Conservation (phyloP, 1,140 invertebrate species). For the Harpegnathos saltator region DNA sequence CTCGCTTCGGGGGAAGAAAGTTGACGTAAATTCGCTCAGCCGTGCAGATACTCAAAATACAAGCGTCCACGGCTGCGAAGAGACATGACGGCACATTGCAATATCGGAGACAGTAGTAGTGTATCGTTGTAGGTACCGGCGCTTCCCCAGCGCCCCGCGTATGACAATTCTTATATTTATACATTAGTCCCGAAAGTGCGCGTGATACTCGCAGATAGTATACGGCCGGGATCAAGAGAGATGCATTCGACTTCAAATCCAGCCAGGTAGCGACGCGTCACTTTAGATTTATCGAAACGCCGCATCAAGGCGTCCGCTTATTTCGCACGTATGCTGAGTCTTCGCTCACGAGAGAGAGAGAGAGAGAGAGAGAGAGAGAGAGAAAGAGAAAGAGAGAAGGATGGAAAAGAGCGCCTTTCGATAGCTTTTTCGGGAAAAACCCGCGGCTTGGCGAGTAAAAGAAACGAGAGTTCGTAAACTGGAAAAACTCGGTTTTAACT, state of each 20-base stretch:
- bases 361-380: too few species aligned
- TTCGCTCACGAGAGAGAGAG: too few species aligned
- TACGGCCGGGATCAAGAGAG: constrained; percentile 16
- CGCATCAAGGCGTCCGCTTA: background rate
- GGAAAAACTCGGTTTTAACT: too few species aligned
- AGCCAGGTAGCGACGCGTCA: background rate
- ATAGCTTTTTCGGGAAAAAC: too few species aligned
- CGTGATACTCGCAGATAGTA: background rate
- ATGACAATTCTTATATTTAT: constrained; percentile 45
- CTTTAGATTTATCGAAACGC: background rate
- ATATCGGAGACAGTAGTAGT: constrained; percentile 27
- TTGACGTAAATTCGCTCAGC: constrained; percentile 23
- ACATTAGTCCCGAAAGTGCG: constrained; percentile 3
- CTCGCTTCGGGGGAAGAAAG: constrained; percentile 12
- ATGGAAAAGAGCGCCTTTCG: too few species aligned
- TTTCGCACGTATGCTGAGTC: background rate
- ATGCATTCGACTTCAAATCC: constrained; percentile 12
- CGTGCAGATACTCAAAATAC: constrained; percentile 30
- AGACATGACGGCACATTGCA: constrained; percentile 3
- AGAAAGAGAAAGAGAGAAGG: too few species aligned
- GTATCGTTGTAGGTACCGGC: too few species aligned
- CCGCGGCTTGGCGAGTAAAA: too few species aligned
- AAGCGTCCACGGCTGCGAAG: constrained; percentile 4
- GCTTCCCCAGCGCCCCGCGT: background rate
- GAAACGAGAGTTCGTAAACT: too few species aligned